Base-by-base conservation (phyloP, 35 echinoderm and acorn worm species). In the Patiria miniata region DNA sequence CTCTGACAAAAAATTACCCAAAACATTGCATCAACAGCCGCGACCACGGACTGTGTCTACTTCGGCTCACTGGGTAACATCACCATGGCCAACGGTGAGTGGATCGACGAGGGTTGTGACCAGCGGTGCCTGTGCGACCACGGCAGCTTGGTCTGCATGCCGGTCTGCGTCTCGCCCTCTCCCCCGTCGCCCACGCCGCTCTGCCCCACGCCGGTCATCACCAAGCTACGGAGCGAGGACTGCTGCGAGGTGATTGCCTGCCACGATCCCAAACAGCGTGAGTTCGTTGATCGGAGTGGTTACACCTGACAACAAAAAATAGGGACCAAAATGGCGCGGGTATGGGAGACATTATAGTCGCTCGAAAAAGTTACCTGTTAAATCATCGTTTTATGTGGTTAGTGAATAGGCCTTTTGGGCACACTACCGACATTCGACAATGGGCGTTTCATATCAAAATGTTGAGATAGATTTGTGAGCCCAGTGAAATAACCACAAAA, bases 201-300 rank as follows among this genome's bases (percentile, higher is more conserved):
- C 39, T 94, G 96, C 55, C 96, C 92, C 12, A 73, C 81, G 16
- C 96, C 96, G 4, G 89, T 99, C 10, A 78, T 99, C 51, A 92
- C 92, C 22, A 99, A 95, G 56, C 89, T 94, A 8, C 85, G 86
- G 26, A 57, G 86, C 19, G 87, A 83, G 14, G 93, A 92, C 37
- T 94, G 92, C 65, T 99, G 96, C 34, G 57, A 87, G 78, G 96
- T 94, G 40, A 90, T 99, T 19, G 92, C 90, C 1, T 99, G 96
- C 83, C 93, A 99, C 19, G 92, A 99, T 65, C 96, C 93, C 36
- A 84, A 95, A 50, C 37, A 79, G 94, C 84, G 96, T 99, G 82
- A 78, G 86, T 79, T 4, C 4, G 42, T 47, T 12, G 42, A 47
- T 47, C 4, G 12, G 42, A 47, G 4, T 6, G 12, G 42, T 47